A percentile compares a stretch with the other conserved stretches of the same genome.
phyloP scores from a whole-genome alignment of 2,113 vertebrate species.

The Passer domesticus region DNA sequence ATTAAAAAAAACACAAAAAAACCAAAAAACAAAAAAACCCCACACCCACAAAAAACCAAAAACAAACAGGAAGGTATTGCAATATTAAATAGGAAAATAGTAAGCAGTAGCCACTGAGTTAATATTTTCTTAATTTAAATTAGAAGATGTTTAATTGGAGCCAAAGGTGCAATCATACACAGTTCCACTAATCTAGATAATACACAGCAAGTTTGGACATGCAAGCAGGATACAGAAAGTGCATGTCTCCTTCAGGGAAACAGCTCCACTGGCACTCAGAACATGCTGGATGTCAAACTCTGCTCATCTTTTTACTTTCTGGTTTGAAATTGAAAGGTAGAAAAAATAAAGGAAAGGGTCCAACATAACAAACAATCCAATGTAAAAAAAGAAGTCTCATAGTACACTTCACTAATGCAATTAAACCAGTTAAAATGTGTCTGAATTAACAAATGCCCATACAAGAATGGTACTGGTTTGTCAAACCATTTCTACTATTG shows the following conservation, averaged over 20 bases:
- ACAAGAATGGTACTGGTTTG: background rate
- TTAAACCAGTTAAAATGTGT: background rate
- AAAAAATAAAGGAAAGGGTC: background rate
- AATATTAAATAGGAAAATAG: background rate
- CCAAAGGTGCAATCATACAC: background rate
- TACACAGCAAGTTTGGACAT: background rate
- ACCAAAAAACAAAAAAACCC: too few species aligned
- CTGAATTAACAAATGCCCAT: background rate
- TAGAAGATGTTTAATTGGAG: background rate
- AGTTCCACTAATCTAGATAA: background rate
- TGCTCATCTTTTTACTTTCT: background rate
- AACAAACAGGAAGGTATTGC: background rate
- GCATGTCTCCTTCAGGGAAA: too few species aligned
- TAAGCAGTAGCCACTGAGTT: background rate
- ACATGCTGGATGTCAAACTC: background rate
- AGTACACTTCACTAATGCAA: background rate
- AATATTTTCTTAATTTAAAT: background rate
- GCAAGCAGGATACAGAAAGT: accelerated
- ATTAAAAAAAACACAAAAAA: background rate
- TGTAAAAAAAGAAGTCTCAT: background rate
- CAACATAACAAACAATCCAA: background rate
- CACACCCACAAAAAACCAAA: too few species aligned
- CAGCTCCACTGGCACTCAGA: accelerated
- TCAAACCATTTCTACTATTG: background rate
- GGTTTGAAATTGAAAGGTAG: background rate